Evolutionary conservation across 1,140 invertebrate species (phyloP).

Genomic region (Caerostris darwini): DNA sequence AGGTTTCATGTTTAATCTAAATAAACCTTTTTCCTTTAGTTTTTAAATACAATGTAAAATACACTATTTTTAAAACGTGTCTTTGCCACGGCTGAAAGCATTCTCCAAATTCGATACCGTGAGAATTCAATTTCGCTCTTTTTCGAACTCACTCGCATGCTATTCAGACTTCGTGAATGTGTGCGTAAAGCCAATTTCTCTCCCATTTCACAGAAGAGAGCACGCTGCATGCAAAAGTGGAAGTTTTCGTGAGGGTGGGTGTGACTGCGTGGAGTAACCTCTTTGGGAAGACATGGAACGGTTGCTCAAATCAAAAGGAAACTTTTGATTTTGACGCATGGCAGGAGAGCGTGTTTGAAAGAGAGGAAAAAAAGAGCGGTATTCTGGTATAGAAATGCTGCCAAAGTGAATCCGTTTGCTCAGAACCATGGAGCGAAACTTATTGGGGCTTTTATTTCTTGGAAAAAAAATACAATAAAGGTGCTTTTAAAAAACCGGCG

Average conservation of each 20-base stretch:
- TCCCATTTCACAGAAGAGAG: neutral
- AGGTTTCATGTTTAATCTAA: too few species aligned
- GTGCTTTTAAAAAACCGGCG: too few species aligned
- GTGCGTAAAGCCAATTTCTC: neutral
- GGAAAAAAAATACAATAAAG: too few species aligned
- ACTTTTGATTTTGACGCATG: constrained; percentile 30
- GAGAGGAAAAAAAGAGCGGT: neutral
- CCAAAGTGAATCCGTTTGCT: neutral
- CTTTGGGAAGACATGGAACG: constrained; percentile 35
- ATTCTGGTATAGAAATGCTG: neutral
- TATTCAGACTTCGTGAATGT: neutral
- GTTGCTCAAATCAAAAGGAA: neutral
- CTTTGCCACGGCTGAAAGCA: neutral
- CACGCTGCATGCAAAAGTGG: constrained; percentile 18
- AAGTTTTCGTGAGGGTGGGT: constrained; percentile 6
- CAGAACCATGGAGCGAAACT: neutral
- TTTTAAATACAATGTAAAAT: too few species aligned
- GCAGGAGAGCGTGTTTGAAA: neutral
- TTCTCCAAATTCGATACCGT: neutral
- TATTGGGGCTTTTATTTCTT: neutral
- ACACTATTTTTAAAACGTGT: too few species aligned
- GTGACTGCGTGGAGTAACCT: neutral
- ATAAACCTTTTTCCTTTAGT: neutral
- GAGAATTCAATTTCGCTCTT: neutral
- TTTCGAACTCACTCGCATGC: neutral